Base-by-base conservation (phyloP, 2,113 vertebrate genomes). In the Tupaia tana region DNA sequence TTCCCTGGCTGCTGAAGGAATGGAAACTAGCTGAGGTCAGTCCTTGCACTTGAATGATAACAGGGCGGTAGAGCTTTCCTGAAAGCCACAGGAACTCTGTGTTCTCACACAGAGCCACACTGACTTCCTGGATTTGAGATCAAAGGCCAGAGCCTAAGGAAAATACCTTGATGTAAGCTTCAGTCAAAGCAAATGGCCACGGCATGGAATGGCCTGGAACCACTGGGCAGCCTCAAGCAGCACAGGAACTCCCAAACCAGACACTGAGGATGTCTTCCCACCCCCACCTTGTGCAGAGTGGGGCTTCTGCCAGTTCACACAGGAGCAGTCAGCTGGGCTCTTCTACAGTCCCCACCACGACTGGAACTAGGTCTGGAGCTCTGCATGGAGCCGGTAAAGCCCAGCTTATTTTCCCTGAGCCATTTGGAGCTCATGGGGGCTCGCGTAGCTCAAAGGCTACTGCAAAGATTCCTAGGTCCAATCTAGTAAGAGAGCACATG, bases 371-470 rank as follows among this genome's bases (percentile, higher is more conserved):
- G 3, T 0, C 63, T 9, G 58, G 64, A 3, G 2, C 7, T 67
- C 13, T 0, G 5, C 2, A 11, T 16, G 27, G 19, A 2, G 12
- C 3, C 12, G 1, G 3, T 22, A 0, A 0, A 0, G 43, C 16
- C 16, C 24, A 4, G 67, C 43, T 16, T 12, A 19, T 5, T 19
- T 10, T 11, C 19, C 77, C 24, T 1, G 7, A 74, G 59, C 8
- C 1, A 24, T 66, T 15, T 31, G 78, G 70, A 43, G 9, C 31
- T 13, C 12, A 20, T 12, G n/a, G 56, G 5, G 56, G 5, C 58
- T 66, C 73, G n/a, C 1, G 8, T 0, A 27, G 75, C 54, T 0
- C 4, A 43, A 52, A 56, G 61, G 10, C 2, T 8, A 24, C 12
- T 14, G 24, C 43, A 54, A 19, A 59, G 22, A 59, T 34, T 15